Percentiles rank a stretch among this genome's conserved stretches.
These are phyloP conservation scores for Oryzias melastigma DNA, from an alignment of 2,113 vertebrate genomes.

Conservation along the genomic window DNA sequence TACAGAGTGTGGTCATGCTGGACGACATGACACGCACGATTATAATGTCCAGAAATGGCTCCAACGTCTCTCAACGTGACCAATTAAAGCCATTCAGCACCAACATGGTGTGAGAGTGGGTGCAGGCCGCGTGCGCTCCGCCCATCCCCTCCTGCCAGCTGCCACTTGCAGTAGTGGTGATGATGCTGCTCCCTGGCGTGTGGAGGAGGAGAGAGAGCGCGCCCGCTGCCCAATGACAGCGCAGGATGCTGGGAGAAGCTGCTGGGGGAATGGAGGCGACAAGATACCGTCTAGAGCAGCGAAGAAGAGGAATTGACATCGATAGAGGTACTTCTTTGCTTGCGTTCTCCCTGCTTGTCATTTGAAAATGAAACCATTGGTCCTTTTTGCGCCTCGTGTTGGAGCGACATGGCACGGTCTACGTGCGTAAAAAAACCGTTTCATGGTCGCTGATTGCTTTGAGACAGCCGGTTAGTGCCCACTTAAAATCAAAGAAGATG, in stretches of 20 bases:
- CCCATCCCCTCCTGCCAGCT: conserved; percentile 57
- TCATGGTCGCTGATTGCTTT: conserved; percentile 27
- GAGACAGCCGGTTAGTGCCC: conserved; percentile 25
- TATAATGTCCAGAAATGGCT: too few species aligned
- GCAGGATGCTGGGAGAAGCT: conserved; percentile 73
- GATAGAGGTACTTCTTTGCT: conserved; percentile 59
- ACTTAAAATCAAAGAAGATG: conserved; percentile 22
- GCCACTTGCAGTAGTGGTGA: conserved; percentile 61
- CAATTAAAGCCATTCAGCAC: conserved; percentile 11
- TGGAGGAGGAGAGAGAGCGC: conserved; percentile 67
- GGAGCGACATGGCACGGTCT: conserved; percentile 21
- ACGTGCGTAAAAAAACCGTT: conserved; percentile 27
- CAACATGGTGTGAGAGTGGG: conserved; percentile 21
- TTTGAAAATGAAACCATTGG: not conserved
- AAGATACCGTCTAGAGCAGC: conserved; percentile 66
- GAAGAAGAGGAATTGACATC: conserved; percentile 71
- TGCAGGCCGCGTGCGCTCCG: conserved; percentile 29
- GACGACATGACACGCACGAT: too few species aligned
- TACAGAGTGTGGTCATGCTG: too few species aligned
- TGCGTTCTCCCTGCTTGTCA: not conserved
- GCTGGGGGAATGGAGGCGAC: conserved; percentile 75
- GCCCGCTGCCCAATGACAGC: conserved; percentile 77
- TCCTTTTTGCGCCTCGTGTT: not conserved
- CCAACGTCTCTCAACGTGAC: too few species aligned
- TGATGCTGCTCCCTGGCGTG: conserved; percentile 63